Evolutionary conservation across 2,113 vertebrate genomes (phyloP).

Genomic region (Labeo catla): DNA sequence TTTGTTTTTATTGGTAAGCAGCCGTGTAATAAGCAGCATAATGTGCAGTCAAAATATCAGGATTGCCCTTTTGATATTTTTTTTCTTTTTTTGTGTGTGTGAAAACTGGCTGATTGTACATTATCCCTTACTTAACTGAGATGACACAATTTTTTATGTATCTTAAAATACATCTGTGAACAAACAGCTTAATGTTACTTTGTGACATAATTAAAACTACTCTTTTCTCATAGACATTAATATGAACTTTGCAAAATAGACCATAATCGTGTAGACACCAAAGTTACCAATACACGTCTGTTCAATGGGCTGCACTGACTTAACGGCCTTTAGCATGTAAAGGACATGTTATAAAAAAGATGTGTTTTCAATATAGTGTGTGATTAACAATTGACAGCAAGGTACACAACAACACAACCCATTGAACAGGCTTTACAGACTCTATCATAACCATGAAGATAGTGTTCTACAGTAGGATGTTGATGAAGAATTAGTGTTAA

Average conservation of each 20-base stretch:
- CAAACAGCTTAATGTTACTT: not conserved
- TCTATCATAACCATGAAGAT: not conserved
- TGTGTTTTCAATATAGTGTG: not conserved
- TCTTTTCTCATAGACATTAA: not conserved
- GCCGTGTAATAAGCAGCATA: not conserved
- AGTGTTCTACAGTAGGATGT: not conserved
- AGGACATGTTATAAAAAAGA: not conserved
- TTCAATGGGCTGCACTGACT: not conserved
- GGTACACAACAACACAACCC: not conserved
- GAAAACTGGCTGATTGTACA: not conserved
- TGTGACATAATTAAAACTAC: not conserved
- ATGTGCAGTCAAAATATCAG: conserved; percentile 4
- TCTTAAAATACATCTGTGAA: not conserved
- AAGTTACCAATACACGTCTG: not conserved
- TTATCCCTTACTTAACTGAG: not conserved
- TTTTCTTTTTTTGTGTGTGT: not conserved
- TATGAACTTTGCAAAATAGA: not conserved
- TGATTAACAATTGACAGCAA: not conserved
- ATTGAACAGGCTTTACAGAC: not conserved
- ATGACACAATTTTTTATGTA: not conserved
- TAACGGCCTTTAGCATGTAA: not conserved
- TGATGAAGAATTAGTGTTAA: not conserved
- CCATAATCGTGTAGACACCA: not conserved
- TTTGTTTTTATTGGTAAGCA: not conserved
- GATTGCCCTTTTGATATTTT: not conserved